Conservation (phyloP, 2,113 vertebrate genomes). For the Trogon surrucura region DNA sequence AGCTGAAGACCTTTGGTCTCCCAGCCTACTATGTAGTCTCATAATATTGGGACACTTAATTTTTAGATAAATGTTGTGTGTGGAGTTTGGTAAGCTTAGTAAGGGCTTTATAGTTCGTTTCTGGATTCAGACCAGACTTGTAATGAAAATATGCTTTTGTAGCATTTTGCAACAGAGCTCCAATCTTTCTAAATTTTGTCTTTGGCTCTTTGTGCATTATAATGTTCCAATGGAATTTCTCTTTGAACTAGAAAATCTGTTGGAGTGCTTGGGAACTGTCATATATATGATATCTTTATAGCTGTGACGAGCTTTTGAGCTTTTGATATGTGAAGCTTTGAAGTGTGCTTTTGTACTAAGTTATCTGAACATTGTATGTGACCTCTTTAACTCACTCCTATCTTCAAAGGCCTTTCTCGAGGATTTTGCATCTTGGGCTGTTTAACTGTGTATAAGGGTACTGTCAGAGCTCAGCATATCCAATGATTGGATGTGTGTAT, state of each 20-base stretch:
- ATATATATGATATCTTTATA: background rate
- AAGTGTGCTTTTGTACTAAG: background rate
- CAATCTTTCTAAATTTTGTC: background rate
- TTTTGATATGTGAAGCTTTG: background rate
- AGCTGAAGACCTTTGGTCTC: background rate
- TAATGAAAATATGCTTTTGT: background rate
- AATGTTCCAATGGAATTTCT: background rate
- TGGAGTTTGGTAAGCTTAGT: background rate
- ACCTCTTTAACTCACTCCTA: background rate
- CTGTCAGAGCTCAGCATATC: background rate
- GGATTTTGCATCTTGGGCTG: background rate
- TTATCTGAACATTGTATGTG: background rate
- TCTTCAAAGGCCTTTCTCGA: background rate
- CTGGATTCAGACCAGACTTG: background rate
- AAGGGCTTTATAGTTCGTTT: background rate
- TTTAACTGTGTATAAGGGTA: background rate
- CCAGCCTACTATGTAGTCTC: background rate
- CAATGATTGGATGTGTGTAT: background rate
- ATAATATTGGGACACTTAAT: background rate
- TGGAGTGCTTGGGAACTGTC: background rate
- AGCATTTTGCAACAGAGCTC: background rate
- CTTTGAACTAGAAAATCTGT: background rate
- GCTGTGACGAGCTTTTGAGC: background rate
- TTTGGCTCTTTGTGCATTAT: background rate
- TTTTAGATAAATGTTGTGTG: background rate